Evolutionary conservation across 1,140 invertebrate genomes (phyloP), one percentile per base, ranked within the genome.

Genomic region (Mactra quadrangularis): DNA sequence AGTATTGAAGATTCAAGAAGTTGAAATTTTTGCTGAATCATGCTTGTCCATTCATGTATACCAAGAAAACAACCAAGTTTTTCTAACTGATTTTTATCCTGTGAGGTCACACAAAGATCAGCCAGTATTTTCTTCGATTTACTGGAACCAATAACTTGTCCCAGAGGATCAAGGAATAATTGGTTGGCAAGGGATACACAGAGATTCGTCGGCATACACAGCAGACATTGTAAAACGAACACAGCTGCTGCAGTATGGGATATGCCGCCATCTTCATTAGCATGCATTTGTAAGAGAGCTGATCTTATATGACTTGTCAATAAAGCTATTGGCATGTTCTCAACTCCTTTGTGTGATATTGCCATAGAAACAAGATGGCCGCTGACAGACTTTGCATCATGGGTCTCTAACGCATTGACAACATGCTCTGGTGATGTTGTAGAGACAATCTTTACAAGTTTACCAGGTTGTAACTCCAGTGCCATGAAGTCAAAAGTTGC

Each of bases 131-230:
- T 75, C 70, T 93, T 92, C 6, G 90, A 91, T 70, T 88, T 90
- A 11, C 87, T 87, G 17, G 86, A 86, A 15, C 92, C 92, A n/a
- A 93, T 77, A 9, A 92, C 90, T 31, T 90, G 84, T 41, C 89
- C 90, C 53, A 93, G 74, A 13, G 91, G 91, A 25, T 92, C 90
- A 35, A 93, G 86, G 66, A 93, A 91, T 31, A 93, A 83, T 91
- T 92, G 88, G 70, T 89, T 87, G 35, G 89, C 90, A 22, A 91
- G 53, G 35, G 89, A 85, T 11, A 86, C 72, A 85, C 87, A 88
- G 55, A 89, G 89, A 33, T 87, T 81, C 19, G 86, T 53, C 4
- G 91, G 91, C 35, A 92, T 66, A 11, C 52, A 50, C n/a, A 88
- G 29, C n/a, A 92, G 59, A 74, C 90, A 90, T 13, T 84, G 77